phyloP scores from a whole-genome alignment of 2,113 vertebrate species.

The Procavia capensis region DNA sequence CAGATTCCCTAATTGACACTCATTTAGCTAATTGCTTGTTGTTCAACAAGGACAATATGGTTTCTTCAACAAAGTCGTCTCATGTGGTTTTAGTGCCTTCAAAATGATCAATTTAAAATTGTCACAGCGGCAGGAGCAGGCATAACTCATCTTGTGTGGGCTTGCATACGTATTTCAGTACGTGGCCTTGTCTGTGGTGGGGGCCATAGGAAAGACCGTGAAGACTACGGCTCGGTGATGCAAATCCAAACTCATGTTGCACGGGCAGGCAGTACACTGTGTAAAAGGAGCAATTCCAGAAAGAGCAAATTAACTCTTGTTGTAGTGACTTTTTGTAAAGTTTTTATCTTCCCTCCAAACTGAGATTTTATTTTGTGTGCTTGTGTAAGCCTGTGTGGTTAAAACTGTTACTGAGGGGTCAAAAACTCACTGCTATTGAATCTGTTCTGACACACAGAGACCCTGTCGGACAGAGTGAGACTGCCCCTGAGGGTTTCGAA shows the following conservation, averaged over 20 bases:
- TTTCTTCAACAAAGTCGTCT: not conserved
- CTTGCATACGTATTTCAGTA: not conserved
- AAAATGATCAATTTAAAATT: not conserved
- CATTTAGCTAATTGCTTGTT: not conserved
- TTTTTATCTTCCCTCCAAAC: not conserved
- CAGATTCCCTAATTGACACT: not conserved
- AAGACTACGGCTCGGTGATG: rapidly evolving
- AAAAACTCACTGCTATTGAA: too few species aligned
- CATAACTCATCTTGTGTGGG: not conserved
- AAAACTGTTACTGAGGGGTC: conserved; percentile 36
- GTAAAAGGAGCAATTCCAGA: not conserved
- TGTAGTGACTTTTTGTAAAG: not conserved
- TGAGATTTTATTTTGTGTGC: not conserved
- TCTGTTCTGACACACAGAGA: too few species aligned
- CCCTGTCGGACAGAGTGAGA: too few species aligned
- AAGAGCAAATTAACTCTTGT: not conserved
- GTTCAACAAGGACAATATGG: not conserved
- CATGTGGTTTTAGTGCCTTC: not conserved
- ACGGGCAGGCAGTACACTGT: not conserved
- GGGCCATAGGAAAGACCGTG: not conserved
- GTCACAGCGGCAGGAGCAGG: not conserved
- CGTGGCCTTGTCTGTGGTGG: not conserved
- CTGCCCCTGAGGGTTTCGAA: too few species aligned
- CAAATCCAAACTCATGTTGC: not conserved
- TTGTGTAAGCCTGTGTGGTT: conserved; percentile 3